Evolutionary conservation across 2,113 vertebrate genomes (phyloP), one percentile per base, ranked within the genome.

Genomic region (Glaucomys volans): DNA sequence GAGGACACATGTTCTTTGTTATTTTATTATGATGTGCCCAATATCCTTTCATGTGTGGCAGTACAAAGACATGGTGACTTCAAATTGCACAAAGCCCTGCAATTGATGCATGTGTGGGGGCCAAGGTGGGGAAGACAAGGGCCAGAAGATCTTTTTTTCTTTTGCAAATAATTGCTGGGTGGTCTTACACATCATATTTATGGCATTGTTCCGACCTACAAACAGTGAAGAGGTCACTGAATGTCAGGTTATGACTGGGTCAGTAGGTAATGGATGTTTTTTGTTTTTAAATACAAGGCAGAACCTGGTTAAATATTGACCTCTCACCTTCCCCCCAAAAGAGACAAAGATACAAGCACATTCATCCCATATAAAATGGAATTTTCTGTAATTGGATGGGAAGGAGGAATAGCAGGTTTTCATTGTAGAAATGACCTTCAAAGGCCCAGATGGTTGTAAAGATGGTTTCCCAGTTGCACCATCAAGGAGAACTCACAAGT

Each of bases 201-300:
- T 26, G 5, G 28, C 37, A 4, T 54, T 12, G 4, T 42, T 35
- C n/a, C 37, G 69, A 57, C 13, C 32, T 71, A 47, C 44, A 54
- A 76, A 22, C 13, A 9, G 57, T 59, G 22, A 50, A 6, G n/a
- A 44, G 57, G 22, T 7, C 87, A 42, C 37, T 28, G 40, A 22
- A 28, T 66, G 37, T 50, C 40, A 37, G 4, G 22, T n/a, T 79
- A 3, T 67, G 28, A 57, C 50, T 11, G 9, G 7, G 0, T 2
- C 2, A 30, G 35, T 37, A 18, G 50, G 8, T 72, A 30, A n/a
- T 32, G 16, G 4, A 16, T 42, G 18, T n/a, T 80, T 47, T 8
- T 90, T n/a, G n/a, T n/a, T 90, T 90, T 84, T 59, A 87, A 95
- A 66, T 5, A 72, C 8, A 64, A 80, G 83, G 62, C 32, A 57